Evolutionary conservation across 2,888 invertebrate species (phyloP).

Genomic region (Hydropsyche betteni): DNA sequence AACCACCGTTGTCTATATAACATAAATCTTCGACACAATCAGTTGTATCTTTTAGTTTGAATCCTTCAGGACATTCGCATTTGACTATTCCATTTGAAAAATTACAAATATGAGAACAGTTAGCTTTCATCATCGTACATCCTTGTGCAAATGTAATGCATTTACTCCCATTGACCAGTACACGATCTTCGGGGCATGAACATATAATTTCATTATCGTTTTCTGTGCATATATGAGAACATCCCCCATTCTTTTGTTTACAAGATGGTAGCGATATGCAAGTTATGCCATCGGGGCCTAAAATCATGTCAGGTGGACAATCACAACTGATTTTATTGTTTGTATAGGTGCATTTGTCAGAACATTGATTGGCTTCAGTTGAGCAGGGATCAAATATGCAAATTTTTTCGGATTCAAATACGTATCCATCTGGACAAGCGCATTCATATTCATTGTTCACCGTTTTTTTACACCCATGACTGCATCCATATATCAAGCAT

Average conservation of each 20-base stretch:
- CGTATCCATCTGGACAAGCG: slow-evolving; percentile 57
- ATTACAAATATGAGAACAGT: slow-evolving; percentile 62
- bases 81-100: slow-evolving; percentile 59
- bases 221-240: slow-evolving; percentile 5
- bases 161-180: not conserved
- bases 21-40: slow-evolving; percentile 62
- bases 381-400: not conserved
- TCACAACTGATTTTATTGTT: not conserved
- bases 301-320: slow-evolving; percentile 6
- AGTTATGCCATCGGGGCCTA: not conserved
- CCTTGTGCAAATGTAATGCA: not conserved
- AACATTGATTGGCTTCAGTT: not conserved
- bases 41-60: slow-evolving; percentile 57
- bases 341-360: not conserved
- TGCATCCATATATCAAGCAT: slow-evolving; percentile 58
- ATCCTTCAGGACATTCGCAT: slow-evolving; percentile 70
- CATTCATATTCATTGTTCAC: slow-evolving; percentile 63
- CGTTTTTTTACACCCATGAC: slow-evolving; percentile 60
- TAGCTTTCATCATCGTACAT: not conserved
- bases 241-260: slow-evolving; percentile 4
- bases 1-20: slow-evolving; percentile 60
- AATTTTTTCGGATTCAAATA: slow-evolving; percentile 1
- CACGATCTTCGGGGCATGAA: not conserved
- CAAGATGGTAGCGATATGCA: not conserved
- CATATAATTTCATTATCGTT: not conserved